Evolutionary conservation across 1,140 invertebrate genomes (phyloP).

Genomic region (Papilio polyxenes): DNA sequence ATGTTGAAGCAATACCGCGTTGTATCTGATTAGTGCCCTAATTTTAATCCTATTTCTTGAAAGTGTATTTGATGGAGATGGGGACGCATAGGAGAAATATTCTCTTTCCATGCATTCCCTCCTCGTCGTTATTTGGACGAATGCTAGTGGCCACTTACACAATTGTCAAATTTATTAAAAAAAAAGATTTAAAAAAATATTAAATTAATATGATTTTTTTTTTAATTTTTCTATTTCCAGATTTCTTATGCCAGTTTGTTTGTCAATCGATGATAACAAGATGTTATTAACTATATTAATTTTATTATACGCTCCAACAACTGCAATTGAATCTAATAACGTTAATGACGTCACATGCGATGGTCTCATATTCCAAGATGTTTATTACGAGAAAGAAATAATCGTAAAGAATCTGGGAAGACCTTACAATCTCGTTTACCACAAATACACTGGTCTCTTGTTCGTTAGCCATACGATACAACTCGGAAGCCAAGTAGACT

Average conservation of each 20-base stretch:
- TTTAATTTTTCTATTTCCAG: neutral
- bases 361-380: slow-evolving; percentile 62
- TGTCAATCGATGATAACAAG: neutral
- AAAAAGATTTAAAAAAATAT: too few relatives aligned
- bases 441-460: slow-evolving; percentile 61
- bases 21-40: too few relatives aligned
- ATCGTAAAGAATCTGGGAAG: slow-evolving; percentile 54
- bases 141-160: too few relatives aligned
- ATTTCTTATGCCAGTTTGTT: neutral
- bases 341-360: slow-evolving; percentile 52
- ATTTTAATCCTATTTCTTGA: too few relatives aligned
- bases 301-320: slow-evolving; percentile 10
- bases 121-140: too few relatives aligned
- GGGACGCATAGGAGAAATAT: too few relatives aligned
- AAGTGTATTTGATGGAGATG: too few relatives aligned
- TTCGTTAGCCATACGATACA: slow-evolving; percentile 68
- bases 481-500: slow-evolving; percentile 57
- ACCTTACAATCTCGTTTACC: slow-evolving; percentile 64
- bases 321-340: slow-evolving; percentile 17
- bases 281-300: slow-evolving; percentile 4
- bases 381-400: slow-evolving; percentile 61
- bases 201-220: too few relatives aligned
- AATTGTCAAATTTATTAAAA: too few relatives aligned
- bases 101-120: too few relatives aligned
- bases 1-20: too few relatives aligned